These are phyloP conservation scores for Dinocampus coccinellae DNA, from an alignment of 2,888 invertebrate species.

Conservation along the genomic window DNA sequence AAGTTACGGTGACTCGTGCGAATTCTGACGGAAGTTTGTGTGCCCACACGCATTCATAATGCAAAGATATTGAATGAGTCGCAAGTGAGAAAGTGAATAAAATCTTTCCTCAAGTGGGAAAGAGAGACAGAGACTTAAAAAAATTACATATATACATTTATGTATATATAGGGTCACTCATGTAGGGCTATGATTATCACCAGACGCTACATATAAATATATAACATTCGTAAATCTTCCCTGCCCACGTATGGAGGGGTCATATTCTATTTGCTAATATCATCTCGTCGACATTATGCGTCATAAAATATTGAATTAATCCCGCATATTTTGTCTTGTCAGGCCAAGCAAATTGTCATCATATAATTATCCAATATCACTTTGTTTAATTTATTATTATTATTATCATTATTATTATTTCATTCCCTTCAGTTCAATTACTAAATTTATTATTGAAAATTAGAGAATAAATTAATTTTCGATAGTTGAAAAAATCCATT, in stretches of 20 bases:
- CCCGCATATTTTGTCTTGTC: slow-evolving; percentile 3
- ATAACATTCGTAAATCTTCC: slow-evolving; percentile 30
- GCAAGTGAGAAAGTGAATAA: slow-evolving; percentile 24
- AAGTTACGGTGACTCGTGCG: slow-evolving; percentile 9
- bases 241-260: slow-evolving; percentile 18
- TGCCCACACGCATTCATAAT: slow-evolving; percentile 34
- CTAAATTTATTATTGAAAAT: neutral
- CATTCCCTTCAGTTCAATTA: neutral
- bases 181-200: slow-evolving; percentile 6
- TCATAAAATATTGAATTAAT: neutral
- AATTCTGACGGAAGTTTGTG: slow-evolving; percentile 33
- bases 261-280: slow-evolving; percentile 15
- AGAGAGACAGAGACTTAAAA: neutral
- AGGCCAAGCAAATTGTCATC: neutral
- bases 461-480: neutral
- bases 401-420: too few relatives aligned
- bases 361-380: neutral
- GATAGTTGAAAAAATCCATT: neutral
- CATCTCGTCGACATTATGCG: slow-evolving; percentile 18
- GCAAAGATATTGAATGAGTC: slow-evolving; percentile 28
- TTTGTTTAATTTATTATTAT: too few relatives aligned
- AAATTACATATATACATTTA: neutral
- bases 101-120: neutral
- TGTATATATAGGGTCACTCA: neutral
- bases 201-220: slow-evolving; percentile 18